These are phyloP conservation scores for Ranitomeya imitator DNA, from an alignment of 2,113 vertebrate species.

Conservation along the genomic window DNA sequence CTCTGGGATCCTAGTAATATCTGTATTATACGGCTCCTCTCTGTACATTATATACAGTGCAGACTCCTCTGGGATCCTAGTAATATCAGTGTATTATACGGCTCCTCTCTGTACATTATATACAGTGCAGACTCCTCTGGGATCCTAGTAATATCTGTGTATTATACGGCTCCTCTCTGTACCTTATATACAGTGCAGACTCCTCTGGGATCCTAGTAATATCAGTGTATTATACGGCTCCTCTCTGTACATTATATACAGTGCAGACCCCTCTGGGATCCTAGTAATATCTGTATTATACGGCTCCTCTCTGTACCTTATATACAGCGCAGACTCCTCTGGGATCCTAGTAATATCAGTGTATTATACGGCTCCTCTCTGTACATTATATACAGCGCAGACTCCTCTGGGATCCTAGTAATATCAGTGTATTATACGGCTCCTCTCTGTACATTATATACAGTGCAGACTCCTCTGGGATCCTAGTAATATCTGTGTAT, in stretches of 20 bases:
- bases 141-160: constrained; percentile 13
- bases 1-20: background rate
- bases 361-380: background rate
- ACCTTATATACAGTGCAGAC: too few relatives aligned
- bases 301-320: background rate
- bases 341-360: constrained; percentile 8
- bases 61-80: background rate
- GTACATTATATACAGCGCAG: background rate
- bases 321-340: too few relatives aligned
- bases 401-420: background rate
- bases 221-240: background rate
- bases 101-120: background rate
- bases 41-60: constrained; percentile 8
- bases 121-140: too few relatives aligned
- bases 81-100: constrained; percentile 12
- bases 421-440: background rate
- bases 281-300: constrained; percentile 13
- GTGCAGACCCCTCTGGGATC: background rate
- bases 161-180: background rate
- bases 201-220: background rate
- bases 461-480: background rate
- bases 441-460: background rate
- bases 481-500: constrained; percentile 18
- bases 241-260: background rate
- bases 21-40: background rate